phyloP scores from a whole-genome alignment of 2,113 vertebrate species.

The Tupaia tana region DNA sequence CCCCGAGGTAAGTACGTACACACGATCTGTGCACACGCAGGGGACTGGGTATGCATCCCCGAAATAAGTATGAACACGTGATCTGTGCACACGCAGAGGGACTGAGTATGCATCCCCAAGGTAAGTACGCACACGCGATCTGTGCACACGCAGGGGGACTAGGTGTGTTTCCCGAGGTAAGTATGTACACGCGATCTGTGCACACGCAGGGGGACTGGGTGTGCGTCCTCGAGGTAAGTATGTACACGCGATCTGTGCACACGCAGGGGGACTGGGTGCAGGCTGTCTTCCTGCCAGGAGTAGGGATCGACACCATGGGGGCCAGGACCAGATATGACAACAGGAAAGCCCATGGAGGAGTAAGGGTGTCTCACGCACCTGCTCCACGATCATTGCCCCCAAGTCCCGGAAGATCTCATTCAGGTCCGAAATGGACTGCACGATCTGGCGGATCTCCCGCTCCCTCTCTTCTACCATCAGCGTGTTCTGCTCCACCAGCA shows the following conservation, averaged over 20 bases:
- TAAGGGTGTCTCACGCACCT: conserved; percentile 85
- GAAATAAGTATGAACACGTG: too few relatives aligned
- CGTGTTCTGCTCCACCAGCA: conserved; percentile 94
- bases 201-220: too few relatives aligned
- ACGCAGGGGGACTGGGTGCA: not conserved
- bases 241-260: too few relatives aligned
- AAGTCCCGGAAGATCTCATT: conserved; percentile 97
- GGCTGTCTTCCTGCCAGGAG: not conserved
- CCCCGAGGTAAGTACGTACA: too few relatives aligned
- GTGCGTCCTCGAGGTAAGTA: too few relatives aligned
- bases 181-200: too few relatives aligned
- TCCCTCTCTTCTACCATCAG: conserved; percentile 96
- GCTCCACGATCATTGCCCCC: conserved; percentile 97
- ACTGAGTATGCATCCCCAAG: too few relatives aligned
- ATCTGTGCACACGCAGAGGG: too few relatives aligned
- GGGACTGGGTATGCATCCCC: too few relatives aligned
- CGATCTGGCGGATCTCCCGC: conserved; percentile 96
- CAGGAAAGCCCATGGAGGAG: rapidly evolving
- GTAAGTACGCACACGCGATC: too few relatives aligned
- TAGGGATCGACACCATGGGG: not conserved
- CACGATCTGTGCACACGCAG: too few relatives aligned
- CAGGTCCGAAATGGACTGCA: conserved; percentile 97
- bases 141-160: not conserved
- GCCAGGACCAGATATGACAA: rapidly evolving
- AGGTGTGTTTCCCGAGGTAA: too few relatives aligned